Base-by-base conservation (phyloP, 2,113 vertebrate genomes). In the Prionailurus bengalensis region DNA sequence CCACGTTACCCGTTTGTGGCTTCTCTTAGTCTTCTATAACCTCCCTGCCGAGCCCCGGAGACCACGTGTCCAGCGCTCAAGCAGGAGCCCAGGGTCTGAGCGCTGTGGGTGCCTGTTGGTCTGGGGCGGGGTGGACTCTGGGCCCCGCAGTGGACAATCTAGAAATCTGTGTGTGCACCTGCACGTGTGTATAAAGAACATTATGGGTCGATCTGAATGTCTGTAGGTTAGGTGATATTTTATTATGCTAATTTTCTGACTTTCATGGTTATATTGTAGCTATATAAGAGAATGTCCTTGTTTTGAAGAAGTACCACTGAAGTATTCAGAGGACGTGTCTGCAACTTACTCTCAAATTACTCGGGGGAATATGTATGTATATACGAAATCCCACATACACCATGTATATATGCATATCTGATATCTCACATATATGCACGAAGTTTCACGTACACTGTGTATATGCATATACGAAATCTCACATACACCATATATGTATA, bases 31-130 rank as follows among this genome's bases (percentile, higher is more conserved):
- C 31, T 13, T 45, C 45, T 9, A 1, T 0, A 48, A 19, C 17
- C 31, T 39, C 51, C 23, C 36, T 0, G 7, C 23, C 7, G 31
- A 23, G 25, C 33, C 79, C 70, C 42, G n/a, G 65, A 33, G 1
- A 5, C 74, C 0, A 0, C 7, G 33, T 70, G 31, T 21, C 61
- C 8, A 0, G 13, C 55, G 17, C 42, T 13, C 5, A 11, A 21
- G 65, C 15, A 25, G 39, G 4, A 17, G 14, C 5, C 48, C 25
- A 3, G 1, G 2, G 31, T 25, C 55, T 4, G 11, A 27, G 33
- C 31, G 14, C 42, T 1, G 1, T 4, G 17, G 2, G 31, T 33
- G 19, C 5, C 14, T 2, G 2, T 11, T 5, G 3, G 3, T 4
- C 7, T 25, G 6, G 39, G 82, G 5, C 6, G 29, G 2, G 0